Base-by-base conservation (phyloP, 2,797 vertebrate species). In the Channa striata region DNA sequence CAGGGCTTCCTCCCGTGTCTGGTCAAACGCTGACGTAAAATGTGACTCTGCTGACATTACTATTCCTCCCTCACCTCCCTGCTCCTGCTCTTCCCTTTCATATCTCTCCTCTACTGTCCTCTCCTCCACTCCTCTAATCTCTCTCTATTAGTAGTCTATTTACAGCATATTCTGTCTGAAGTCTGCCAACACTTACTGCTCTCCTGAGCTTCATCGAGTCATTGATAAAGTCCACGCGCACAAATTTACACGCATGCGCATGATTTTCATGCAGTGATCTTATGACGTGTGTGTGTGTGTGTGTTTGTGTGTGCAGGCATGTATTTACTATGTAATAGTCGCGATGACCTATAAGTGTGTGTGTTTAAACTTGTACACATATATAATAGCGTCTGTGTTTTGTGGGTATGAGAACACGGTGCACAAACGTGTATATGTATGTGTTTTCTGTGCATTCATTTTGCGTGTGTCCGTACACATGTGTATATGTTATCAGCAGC, bases 71-170 rank as follows among this genome's bases (percentile, higher is more conserved):
- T 83, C 88, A 87, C 86, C 81, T 85, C 73, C 72, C 78, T 70
- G 71, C 63, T 80, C 82, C 71, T 78, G 75, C 69, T 84, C 75
- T 77, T 78, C 71, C 82, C 77, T 74, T 83, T 74, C 76, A 83
- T 88, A 87, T 89, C 87, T 90, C 82, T 81, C 86, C 89, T 89
- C 77, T 72, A 74, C 85, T 87, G 85, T 88, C 87, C 86, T 89
- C 88, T 83, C 78, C 79, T 81, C 75, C 72, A 48, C 70, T 82
- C 79, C 74, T 85, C 83, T 88, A 89, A 91, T 91, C 90, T 87
- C 78, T 78, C 83, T 90, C 85, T 88, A 91, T 92, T 90, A 93
- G 90, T 86, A 88, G 87, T 93, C 91, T 89, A 92, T 92, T 92
- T 91, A 91, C 87, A 83, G 90, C 89, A 48, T 87, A 78, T 88